These are phyloP conservation scores for Barypeithes pellucidus DNA, from an alignment of 2,888 invertebrate genomes.

Conservation along the genomic window DNA sequence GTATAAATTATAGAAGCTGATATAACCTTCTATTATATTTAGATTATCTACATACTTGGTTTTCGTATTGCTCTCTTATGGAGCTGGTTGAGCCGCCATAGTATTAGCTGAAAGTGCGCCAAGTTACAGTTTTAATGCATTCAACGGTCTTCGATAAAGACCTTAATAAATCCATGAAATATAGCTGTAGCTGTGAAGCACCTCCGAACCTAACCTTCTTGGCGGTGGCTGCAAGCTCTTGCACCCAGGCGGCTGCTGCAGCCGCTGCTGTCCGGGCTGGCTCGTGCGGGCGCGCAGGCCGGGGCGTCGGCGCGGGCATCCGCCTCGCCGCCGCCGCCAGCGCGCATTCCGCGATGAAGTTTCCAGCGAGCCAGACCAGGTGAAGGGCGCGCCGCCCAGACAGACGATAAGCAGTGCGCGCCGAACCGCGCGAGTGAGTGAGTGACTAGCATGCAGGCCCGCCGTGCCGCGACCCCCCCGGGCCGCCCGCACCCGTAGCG, in stretches of 20 bases:
- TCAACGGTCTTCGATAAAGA: no score
- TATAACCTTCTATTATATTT: no score
- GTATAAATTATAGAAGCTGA: no score
- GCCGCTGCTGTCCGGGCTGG: slow-evolving; percentile 48
- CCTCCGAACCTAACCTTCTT: slow-evolving; percentile 40
- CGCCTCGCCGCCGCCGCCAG: slow-evolving; percentile 42
- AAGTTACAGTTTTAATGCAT: no score
- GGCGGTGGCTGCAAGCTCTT: slow-evolving; percentile 42
- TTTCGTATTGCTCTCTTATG: no score
- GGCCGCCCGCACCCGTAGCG: slow-evolving; percentile 46
- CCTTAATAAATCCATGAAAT: neutral
- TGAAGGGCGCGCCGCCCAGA: slow-evolving; percentile 52
- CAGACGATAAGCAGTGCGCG: slow-evolving; percentile 49
- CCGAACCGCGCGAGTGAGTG: slow-evolving; percentile 48
- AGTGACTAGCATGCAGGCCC: slow-evolving; percentile 47
- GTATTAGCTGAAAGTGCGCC: no score
- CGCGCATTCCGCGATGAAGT: slow-evolving; percentile 55
- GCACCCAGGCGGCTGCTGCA: slow-evolving; percentile 44
- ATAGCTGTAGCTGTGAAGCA: neutral
- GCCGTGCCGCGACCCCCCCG: slow-evolving; percentile 53
- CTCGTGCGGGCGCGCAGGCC: slow-evolving; percentile 49
- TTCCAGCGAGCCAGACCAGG: slow-evolving; percentile 51
- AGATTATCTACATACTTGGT: no score
- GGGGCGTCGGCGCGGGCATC: slow-evolving; percentile 54
- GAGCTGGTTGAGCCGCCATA: no score